phyloP scores from a whole-genome alignment of 2,888 invertebrate species.

The Cosmopolites sordidus region DNA sequence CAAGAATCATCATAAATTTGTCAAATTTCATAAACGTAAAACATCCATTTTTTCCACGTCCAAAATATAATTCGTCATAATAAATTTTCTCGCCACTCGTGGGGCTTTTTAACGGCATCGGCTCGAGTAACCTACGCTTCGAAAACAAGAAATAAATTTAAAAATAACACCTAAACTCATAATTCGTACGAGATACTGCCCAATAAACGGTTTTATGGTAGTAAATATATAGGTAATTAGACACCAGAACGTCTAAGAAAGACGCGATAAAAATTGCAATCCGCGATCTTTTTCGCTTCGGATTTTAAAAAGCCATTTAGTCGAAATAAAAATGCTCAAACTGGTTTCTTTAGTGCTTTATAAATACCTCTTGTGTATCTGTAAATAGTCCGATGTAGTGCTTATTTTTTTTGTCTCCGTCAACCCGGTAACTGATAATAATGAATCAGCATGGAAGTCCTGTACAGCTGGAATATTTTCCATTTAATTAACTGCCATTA shows the following conservation, averaged over 20 bases:
- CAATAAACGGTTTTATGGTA: not conserved
- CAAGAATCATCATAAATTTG: no score
- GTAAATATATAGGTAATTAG: conserved; percentile 1
- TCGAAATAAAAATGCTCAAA: conserved; percentile 6
- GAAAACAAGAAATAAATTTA: not conserved
- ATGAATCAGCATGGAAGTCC: not conserved
- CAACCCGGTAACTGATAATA: not conserved
- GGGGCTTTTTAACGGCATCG: no score
- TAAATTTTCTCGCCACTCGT: no score
- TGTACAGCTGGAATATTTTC: not conserved
- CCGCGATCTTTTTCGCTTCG: no score
- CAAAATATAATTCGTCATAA: no score
- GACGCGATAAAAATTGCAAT: not conserved
- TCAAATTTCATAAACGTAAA: no score
- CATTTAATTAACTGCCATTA: not conserved
- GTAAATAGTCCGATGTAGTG: not conserved
- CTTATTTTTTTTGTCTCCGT: not conserved
- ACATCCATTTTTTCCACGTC: no score
- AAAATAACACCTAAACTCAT: not conserved
- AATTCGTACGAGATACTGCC: not conserved
- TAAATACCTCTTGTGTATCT: conserved; percentile 1
- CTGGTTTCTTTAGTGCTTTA: conserved; percentile 7
- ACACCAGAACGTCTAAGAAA: not conserved
- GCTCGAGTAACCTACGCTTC: no score
- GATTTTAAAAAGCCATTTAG: conserved; percentile 14